Conservation (phyloP, 2,113 vertebrate species). For the Corythornis vintsioides region DNA sequence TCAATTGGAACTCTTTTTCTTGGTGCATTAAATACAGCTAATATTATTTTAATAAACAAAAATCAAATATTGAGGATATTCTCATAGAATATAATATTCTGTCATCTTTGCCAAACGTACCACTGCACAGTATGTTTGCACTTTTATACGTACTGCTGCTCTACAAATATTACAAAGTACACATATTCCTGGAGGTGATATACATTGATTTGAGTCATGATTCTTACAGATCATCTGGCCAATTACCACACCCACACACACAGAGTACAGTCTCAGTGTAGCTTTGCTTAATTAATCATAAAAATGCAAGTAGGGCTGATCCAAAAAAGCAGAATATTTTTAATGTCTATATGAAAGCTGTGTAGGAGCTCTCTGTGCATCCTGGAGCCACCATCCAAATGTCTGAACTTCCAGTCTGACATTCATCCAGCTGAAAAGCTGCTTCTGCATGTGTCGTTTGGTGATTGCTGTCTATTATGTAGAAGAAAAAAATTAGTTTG, state of each 20-base stretch:
- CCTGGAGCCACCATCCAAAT: not conserved
- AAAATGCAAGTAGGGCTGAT: not conserved
- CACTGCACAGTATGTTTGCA: not conserved
- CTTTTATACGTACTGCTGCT: not conserved
- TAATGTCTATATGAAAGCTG: not conserved
- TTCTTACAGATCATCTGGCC: not conserved
- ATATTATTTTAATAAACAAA: not conserved
- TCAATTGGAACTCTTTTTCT: not conserved
- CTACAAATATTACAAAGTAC: not conserved
- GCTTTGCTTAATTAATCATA: not conserved
- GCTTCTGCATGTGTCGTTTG: not conserved
- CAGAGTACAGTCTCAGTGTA: not conserved
- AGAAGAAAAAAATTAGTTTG: not conserved
- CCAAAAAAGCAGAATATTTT: not conserved
- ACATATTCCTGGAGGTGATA: not conserved
- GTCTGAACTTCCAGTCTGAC: not conserved
- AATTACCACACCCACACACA: not conserved
- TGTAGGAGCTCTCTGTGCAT: not conserved
- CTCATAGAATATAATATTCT: not conserved
- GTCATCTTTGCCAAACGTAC: not conserved
- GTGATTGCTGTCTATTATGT: not conserved
- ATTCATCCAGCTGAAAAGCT: not conserved
- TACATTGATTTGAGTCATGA: not conserved
- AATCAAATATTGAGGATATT: not conserved
- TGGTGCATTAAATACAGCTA: not conserved